Conservation (phyloP, 1,140 invertebrate species). For the Nephila pilipes region DNA sequence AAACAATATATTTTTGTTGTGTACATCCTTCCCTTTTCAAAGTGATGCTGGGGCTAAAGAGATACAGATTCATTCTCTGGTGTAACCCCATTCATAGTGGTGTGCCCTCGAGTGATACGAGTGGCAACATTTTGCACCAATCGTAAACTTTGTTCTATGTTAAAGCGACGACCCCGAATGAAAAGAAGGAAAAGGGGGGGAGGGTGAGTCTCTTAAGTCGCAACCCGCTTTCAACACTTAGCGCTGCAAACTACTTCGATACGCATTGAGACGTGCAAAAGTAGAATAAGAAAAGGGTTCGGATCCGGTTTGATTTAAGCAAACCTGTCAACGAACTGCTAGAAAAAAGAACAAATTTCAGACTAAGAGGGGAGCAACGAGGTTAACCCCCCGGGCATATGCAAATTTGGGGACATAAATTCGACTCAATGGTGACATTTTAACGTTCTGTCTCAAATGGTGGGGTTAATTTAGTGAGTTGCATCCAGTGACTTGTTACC, state of each 20-base stretch:
- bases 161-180: constrained; percentile 6
- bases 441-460: constrained; percentile 35
- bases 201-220: not conserved
- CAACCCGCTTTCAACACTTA: constrained; percentile 17
- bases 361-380: constrained; percentile 18
- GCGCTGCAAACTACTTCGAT: not conserved
- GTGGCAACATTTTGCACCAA: not conserved
- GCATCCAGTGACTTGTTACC: not conserved
- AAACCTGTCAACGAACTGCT: not conserved
- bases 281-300: constrained; percentile 16
- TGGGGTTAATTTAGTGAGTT: constrained; percentile 40
- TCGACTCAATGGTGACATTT: constrained; percentile 44
- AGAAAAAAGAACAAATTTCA: constrained; percentile 2
- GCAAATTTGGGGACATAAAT: constrained; percentile 46
- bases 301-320: constrained; percentile 37
- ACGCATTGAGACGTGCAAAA: not conserved
- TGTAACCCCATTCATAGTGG: not conserved
- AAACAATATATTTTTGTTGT: not conserved
- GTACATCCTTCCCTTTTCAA: not conserved
- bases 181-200: not conserved
- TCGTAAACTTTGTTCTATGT: not conserved
- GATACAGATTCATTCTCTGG: not conserved
- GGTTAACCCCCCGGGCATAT: constrained; percentile 40
- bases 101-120: not conserved
- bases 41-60: not conserved